Conservation (phyloP, 2,113 vertebrate species). For the Dicerorhinus sumatrensis region DNA sequence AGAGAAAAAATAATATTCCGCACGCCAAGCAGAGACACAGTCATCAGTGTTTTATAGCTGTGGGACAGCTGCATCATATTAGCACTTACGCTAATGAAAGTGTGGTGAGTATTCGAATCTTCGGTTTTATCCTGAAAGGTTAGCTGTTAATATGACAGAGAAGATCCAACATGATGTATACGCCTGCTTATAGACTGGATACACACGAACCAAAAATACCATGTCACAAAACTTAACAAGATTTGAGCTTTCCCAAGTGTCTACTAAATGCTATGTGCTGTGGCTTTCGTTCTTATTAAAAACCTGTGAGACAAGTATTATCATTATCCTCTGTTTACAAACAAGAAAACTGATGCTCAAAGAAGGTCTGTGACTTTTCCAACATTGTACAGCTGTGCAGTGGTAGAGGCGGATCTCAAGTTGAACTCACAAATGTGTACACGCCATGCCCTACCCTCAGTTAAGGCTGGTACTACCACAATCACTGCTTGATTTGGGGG, state of each 20-base stretch:
- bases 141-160: constrained; percentile 35
- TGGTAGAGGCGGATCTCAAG: not conserved
- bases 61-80: constrained; percentile 66
- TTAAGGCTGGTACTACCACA: not conserved
- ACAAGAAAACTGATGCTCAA: not conserved
- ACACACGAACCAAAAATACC: not conserved
- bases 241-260: not conserved
- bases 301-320: not conserved
- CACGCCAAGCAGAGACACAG: constrained; percentile 68
- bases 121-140: constrained; percentile 24
- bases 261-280: not conserved
- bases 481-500: not conserved
- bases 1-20: constrained; percentile 66
- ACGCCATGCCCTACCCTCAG: accelerated
- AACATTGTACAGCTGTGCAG: not conserved
- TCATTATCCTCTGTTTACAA: not conserved
- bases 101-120: constrained; percentile 47
- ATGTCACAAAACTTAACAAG: not conserved
- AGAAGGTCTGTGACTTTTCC: not conserved
- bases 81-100: constrained; percentile 74
- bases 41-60: constrained; percentile 47
- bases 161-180: not conserved
- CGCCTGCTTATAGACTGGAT: not conserved
- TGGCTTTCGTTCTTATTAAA: not conserved
- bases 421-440: not conserved